Evolutionary conservation across 2,797 vertebrate species (phyloP).

Genomic region (Kryptopterus vitreolus): DNA sequence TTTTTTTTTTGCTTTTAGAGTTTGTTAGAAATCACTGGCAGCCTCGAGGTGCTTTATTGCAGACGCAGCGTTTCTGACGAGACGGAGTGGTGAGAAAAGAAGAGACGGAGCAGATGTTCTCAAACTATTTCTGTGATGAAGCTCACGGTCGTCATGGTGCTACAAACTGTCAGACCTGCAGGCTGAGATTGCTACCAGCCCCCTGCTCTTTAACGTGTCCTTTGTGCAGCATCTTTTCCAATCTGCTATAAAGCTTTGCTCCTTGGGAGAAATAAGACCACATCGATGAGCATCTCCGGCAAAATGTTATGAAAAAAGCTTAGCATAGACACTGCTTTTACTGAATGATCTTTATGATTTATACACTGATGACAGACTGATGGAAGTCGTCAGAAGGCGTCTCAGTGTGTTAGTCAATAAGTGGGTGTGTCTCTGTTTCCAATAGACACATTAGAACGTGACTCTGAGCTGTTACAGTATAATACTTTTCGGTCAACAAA

Average conservation of each 20-base stretch:
- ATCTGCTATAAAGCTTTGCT: conserved; percentile 13
- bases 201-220: background rate
- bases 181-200: background rate
- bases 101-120: conserved; percentile 13
- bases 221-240: conserved; percentile 6
- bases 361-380: background rate
- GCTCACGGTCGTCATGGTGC: background rate
- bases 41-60: background rate
- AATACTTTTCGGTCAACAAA: background rate
- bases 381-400: too few species aligned
- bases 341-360: background rate
- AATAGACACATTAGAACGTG: background rate
- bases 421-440: background rate
- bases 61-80: background rate
- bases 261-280: background rate
- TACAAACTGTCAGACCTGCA: background rate
- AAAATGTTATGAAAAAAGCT: background rate
- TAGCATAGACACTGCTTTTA: background rate
- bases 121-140: conserved; percentile 23
- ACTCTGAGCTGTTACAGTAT: too few species aligned
- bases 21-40: conserved; percentile 9
- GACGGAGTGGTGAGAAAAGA: conserved; percentile 5
- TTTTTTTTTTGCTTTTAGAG: too few species aligned
- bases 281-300: background rate
- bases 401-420: background rate